Conservation (phyloP, 2,113 vertebrate genomes). For the Sisor rabdophorus region DNA sequence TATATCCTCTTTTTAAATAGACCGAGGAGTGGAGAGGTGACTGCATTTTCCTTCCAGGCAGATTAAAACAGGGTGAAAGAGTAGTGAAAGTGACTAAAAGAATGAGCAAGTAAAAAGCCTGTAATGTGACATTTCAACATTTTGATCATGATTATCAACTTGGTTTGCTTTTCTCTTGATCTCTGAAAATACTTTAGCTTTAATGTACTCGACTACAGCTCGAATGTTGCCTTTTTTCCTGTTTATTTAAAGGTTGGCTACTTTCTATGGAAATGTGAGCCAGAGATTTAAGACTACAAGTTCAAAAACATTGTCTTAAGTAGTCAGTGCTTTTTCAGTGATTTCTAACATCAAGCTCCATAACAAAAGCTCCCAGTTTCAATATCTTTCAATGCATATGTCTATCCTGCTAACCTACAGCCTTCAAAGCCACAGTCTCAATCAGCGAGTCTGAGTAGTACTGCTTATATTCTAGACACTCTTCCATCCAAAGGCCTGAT, state of each 20-base stretch:
- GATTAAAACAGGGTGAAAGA: conserved; percentile 27
- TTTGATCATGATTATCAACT: conserved; percentile 15
- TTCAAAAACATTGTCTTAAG: conserved; percentile 49
- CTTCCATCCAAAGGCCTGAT: conserved; percentile 8
- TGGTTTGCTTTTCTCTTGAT: neutral
- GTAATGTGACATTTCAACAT: conserved; percentile 21
- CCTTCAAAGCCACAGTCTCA: neutral
- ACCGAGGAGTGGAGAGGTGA: neutral
- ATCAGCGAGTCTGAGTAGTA: neutral
- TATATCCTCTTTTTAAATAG: neutral
- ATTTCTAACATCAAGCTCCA: neutral
- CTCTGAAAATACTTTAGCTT: neutral
- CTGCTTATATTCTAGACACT: conserved; percentile 7
- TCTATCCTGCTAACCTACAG: conserved; percentile 1
- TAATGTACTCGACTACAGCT: conserved; percentile 12
- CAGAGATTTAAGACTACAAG: conserved; percentile 29
- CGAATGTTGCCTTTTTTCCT: conserved; percentile 25
- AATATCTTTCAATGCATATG: neutral
- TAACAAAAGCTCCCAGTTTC: neutral
- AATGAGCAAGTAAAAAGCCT: neutral
- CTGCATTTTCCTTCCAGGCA: neutral
- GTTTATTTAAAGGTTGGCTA: neutral
- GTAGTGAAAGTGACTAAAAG: conserved; percentile 19
- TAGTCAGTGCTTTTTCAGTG: conserved; percentile 10
- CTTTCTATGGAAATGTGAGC: conserved; percentile 31